Percentiles rank a stretch among this genome's conserved stretches.
Evolutionary conservation across 2,113 vertebrate species (phyloP).

Genomic region (Chunga burmeisteri): DNA sequence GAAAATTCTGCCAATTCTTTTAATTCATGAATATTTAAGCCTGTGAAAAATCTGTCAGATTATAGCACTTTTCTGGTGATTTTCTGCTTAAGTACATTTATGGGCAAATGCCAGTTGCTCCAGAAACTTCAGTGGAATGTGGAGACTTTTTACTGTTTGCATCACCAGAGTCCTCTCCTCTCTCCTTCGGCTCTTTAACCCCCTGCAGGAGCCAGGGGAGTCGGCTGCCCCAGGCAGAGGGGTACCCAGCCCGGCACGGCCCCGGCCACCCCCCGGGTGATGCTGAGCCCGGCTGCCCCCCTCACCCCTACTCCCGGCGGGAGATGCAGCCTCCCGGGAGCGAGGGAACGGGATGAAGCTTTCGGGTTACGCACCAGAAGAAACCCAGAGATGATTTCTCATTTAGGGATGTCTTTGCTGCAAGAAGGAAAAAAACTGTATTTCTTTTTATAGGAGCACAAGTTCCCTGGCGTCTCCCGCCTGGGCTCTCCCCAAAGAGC

Average conservation of each 20-base stretch:
- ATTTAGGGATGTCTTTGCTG: background rate
- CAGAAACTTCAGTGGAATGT: conserved; percentile 65
- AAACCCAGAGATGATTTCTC: background rate
- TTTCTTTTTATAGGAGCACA: conserved; percentile 1
- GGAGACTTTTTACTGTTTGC: conserved; percentile 2
- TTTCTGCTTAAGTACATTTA: conserved; percentile 76
- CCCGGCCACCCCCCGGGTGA: rapidly evolving
- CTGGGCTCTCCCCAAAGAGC: background rate
- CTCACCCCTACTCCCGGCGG: background rate
- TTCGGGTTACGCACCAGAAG: background rate
- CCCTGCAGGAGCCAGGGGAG: background rate
- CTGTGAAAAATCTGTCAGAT: conserved; percentile 82
- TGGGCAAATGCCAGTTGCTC: conserved; percentile 73
- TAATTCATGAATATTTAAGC: conserved; percentile 84
- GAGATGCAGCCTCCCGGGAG: background rate
- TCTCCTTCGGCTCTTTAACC: background rate
- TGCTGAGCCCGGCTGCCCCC: background rate
- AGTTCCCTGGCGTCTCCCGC: background rate
- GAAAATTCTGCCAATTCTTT: conserved; percentile 82
- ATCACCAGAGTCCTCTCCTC: background rate
- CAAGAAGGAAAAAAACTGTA: background rate
- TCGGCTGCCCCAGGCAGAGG: background rate
- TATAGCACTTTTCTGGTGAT: conserved; percentile 80
- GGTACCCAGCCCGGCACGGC: rapidly evolving
- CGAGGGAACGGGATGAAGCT: rapidly evolving